Percentiles rank a stretch among this genome's conserved stretches.
phyloP scores from a whole-genome alignment of 2,113 vertebrate genomes.

The Crotalus viridis region DNA sequence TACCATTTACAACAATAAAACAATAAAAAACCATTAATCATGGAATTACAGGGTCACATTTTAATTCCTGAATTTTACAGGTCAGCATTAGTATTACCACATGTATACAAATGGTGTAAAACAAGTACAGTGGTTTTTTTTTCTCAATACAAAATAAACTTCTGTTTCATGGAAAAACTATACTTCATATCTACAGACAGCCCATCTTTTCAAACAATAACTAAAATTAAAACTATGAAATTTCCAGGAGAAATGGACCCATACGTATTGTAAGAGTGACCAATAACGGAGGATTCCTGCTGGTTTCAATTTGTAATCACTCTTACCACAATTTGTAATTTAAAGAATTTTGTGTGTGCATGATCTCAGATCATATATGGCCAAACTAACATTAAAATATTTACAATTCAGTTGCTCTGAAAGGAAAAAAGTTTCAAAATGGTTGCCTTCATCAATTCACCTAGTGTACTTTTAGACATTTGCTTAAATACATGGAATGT shows the following conservation, averaged over 20 bases:
- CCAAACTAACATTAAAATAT: conserved; percentile 80
- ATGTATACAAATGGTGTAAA: conserved; percentile 98
- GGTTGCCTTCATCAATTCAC: conserved; percentile 61
- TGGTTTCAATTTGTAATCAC: conserved; percentile 55
- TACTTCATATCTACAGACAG: conserved; percentile 85
- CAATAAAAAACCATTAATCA: conserved; percentile 70
- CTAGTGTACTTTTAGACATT: conserved; percentile 32
- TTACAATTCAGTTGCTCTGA: conserved; percentile 74
- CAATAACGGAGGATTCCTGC: conserved; percentile 63
- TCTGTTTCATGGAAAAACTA: conserved; percentile 84
- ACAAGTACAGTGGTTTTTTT: conserved; percentile 91
- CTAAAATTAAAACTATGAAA: conserved; percentile 81
- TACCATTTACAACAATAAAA: conserved; percentile 65
- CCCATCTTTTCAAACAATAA: conserved; percentile 81
- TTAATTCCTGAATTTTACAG: conserved; percentile 95
- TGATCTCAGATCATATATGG: conserved; percentile 77
- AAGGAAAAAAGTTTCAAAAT: conserved; percentile 65
- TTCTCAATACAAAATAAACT: conserved; percentile 88
- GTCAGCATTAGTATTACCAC: conserved; percentile 87
- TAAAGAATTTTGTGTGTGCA: conserved; percentile 54
- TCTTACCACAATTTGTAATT: conserved; percentile 53
- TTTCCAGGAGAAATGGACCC: conserved; percentile 79
- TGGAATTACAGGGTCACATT: conserved; percentile 94
- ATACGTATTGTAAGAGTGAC: conserved; percentile 72
- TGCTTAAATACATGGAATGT: conserved; percentile 74